Base-by-base conservation (phyloP, 2,888 invertebrate species). In the Tigriopus californicus region DNA sequence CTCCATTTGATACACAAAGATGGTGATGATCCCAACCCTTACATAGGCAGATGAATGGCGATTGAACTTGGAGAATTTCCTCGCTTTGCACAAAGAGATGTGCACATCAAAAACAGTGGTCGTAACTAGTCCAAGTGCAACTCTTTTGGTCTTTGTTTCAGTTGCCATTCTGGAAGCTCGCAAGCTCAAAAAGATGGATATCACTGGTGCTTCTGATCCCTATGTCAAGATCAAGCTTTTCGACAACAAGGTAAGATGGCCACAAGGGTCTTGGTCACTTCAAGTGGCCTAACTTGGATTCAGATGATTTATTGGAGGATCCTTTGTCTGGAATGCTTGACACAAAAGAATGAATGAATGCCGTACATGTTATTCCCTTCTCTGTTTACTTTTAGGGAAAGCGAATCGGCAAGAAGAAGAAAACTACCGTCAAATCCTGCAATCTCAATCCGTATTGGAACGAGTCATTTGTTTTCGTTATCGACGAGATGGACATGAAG, bases 401-500 rank as follows among this genome's bases (percentile, higher is more conserved):
- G 40, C 22, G 58, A 25, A 58, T 58, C 47, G 58, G 58, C 4
- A 58, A 58, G 40, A 58, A 58, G 49, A 58, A 58, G 49, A 58
- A 58, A 24, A 58, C 58, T 1, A 49, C 25, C 40, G 58, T 58
- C 47, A 58, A 58, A 46, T 47, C 47, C 49, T 58, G 58, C 49
- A 58, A 58, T 40, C 49, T 58, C 20, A 58, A 58, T 58, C 58
- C 58, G 1, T 58, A 58, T 33, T 58, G 58, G 58, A 58, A 58
- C 40, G 58, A 58, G 40, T 58, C 58, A 24, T 58, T 57, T 40
- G 58, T 58, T 18, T 58, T 58, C 41, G 20, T 58, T 15, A 58
- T 58, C 49, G 58, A 58, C 49, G 58, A 58, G 24, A 58, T 58
- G 58, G 58, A 58, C 15, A 58, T 58, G 58, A 58, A 58, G 49